These are phyloP conservation scores for Poecilus cupreus DNA, from an alignment of 2,888 invertebrate genomes.

Conservation along the genomic window DNA sequence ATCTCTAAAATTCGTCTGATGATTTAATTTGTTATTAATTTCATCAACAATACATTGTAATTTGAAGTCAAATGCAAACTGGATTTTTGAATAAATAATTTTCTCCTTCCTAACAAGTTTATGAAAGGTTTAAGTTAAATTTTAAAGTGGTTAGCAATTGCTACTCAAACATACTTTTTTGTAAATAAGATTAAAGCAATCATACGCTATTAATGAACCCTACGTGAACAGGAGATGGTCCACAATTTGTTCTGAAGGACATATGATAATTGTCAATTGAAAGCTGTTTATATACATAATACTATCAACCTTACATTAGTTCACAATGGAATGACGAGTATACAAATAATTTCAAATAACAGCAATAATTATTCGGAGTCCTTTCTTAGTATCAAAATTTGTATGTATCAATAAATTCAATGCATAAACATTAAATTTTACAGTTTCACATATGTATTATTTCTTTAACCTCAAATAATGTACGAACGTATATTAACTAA, in stretches of 20 bases:
- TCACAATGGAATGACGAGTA: not conserved
- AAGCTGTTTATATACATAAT: not conserved
- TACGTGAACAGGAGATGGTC: constrained; percentile 25
- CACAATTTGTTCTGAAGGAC: constrained; percentile 16
- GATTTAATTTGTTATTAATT: too few relatives aligned
- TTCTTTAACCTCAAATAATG: not conserved
- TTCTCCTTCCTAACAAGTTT: too few relatives aligned
- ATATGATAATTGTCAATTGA: constrained; percentile 29
- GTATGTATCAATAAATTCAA: too few relatives aligned
- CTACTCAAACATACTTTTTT: not conserved
- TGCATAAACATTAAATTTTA: too few relatives aligned
- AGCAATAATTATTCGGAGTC: too few relatives aligned
- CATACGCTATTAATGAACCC: not conserved
- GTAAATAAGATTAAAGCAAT: not conserved
- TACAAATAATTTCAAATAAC: not conserved
- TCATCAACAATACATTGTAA: too few relatives aligned
- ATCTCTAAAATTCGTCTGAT: not conserved
- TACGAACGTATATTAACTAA: not conserved
- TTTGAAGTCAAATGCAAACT: too few relatives aligned
- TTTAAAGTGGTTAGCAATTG: not conserved
- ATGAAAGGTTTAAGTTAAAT: too few relatives aligned
- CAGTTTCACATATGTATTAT: too few relatives aligned
- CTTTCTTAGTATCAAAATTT: too few relatives aligned
- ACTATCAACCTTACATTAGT: constrained; percentile 5
- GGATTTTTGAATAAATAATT: too few relatives aligned